Conservation (phyloP, 2,888 invertebrate species). For the Dusona sp. region DNA sequence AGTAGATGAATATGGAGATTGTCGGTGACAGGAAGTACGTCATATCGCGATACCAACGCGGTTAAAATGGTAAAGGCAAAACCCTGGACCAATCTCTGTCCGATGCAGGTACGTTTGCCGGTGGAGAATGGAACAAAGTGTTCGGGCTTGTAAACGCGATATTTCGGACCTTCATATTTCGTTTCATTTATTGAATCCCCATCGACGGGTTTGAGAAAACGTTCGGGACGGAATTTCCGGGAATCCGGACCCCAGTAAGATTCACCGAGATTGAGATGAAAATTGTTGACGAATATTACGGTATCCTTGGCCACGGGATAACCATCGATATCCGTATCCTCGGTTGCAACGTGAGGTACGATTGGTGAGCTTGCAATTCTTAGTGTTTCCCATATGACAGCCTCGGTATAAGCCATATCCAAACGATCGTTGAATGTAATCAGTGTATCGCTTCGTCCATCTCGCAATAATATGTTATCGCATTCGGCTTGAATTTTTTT, state of each 20-base stretch:
- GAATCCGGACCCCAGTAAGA: slow-evolving; percentile 90
- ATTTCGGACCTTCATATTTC: slow-evolving; percentile 70
- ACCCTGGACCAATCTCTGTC: slow-evolving; percentile 92
- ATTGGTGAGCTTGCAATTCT: slow-evolving; percentile 94
- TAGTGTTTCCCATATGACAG: slow-evolving; percentile 92
- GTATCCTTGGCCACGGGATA: slow-evolving; percentile 91
- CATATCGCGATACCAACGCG: slow-evolving; percentile 90
- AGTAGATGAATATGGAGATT: slow-evolving; percentile 86
- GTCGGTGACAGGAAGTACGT: slow-evolving; percentile 86
- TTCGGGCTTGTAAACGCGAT: slow-evolving; percentile 86
- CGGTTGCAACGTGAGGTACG: slow-evolving; percentile 94
- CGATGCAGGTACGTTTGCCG: slow-evolving; percentile 94
- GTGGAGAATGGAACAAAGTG: slow-evolving; percentile 95
- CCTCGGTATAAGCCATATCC: slow-evolving; percentile 92
- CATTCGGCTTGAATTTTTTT: slow-evolving; percentile 89
- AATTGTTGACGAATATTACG: slow-evolving; percentile 93
- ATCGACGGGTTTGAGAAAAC: slow-evolving; percentile 88
- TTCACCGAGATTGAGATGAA: slow-evolving; percentile 90
- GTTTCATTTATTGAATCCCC: slow-evolving; percentile 70
- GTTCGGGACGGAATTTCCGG: slow-evolving; percentile 89
- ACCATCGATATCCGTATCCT: slow-evolving; percentile 90
- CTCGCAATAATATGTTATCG: slow-evolving; percentile 82
- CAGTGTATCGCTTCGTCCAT: slow-evolving; percentile 85
- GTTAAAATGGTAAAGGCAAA: slow-evolving; percentile 91
- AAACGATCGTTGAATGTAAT: slow-evolving; percentile 89